These are phyloP conservation scores for Ectemnius continuus DNA, from an alignment of 2,888 invertebrate genomes.

Conservation along the genomic window DNA sequence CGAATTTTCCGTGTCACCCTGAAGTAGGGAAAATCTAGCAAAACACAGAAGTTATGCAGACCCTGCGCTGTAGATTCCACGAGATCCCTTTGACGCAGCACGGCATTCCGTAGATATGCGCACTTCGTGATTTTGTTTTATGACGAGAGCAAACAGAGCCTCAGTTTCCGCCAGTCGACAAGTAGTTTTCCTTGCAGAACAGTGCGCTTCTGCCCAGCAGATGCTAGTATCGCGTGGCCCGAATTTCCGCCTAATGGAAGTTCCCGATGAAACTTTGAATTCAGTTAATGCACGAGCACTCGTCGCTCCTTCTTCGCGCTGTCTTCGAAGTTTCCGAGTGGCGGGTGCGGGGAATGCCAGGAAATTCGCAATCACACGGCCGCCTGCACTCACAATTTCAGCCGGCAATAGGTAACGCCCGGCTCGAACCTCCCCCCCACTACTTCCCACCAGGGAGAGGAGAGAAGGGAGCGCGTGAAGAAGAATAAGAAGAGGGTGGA, in stretches of 20 bases:
- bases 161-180: no score
- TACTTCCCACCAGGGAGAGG: not conserved
- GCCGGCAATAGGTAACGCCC: slow-evolving; percentile 44
- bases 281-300: slow-evolving; percentile 17
- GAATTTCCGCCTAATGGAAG: slow-evolving; percentile 6
- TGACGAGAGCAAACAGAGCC: no score
- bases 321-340: slow-evolving; percentile 26
- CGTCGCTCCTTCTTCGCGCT: not conserved
- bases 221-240: no score
- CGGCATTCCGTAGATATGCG: no score
- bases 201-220: no score
- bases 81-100: no score
- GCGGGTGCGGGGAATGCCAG: slow-evolving; percentile 12
- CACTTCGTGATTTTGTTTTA: no score
- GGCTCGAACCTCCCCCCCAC: slow-evolving; percentile 36
- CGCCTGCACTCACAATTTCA: slow-evolving; percentile 53
- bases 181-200: no score
- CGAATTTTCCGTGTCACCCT: no score
- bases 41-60: no score
- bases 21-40: no score
- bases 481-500: slow-evolving; percentile 20
- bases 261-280: slow-evolving; percentile 16
- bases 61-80: no score
- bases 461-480: not conserved
- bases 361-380: slow-evolving; percentile 53